Conservation (phyloP, 35 echinoderm and acorn worm genomes). For the Apostichopus californicus region DNA sequence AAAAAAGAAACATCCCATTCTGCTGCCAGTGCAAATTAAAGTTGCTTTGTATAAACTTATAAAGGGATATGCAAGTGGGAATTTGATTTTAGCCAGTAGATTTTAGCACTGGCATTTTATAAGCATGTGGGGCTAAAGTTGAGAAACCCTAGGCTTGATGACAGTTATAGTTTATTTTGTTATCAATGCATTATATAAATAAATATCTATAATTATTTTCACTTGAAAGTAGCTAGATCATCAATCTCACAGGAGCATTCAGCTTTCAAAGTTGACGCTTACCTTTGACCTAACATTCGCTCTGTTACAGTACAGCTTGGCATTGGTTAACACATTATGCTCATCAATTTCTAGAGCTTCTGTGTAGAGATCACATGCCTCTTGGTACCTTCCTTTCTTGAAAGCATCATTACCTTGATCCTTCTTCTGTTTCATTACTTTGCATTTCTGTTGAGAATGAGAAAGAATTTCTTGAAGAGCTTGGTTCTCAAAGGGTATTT, state of each 20-base stretch:
- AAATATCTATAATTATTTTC: too few relatives aligned
- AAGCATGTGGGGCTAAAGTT: too few relatives aligned
- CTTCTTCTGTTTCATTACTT: conserved; percentile 84
- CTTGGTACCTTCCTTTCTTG: conserved; percentile 71
- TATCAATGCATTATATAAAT: too few relatives aligned
- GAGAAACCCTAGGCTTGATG: conserved; percentile 58
- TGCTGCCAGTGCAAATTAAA: too few relatives aligned
- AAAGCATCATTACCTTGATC: conserved; percentile 91
- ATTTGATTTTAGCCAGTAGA: too few relatives aligned
- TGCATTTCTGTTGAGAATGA: conserved; percentile 89
- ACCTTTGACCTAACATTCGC: conserved; percentile 89
- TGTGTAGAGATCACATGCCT: conserved; percentile 85
- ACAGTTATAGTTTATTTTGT: conserved; percentile 2
- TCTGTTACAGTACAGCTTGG: conserved; percentile 94
- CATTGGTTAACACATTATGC: conserved; percentile 92
- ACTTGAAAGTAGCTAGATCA: too few relatives aligned
- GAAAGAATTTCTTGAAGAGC: not conserved
- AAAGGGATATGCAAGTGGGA: too few relatives aligned
- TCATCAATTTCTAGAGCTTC: conserved; percentile 85
- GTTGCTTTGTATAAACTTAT: too few relatives aligned
- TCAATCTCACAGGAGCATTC: too few relatives aligned
- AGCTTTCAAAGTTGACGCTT: not conserved
- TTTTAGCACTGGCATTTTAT: too few relatives aligned
- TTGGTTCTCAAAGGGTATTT: too few relatives aligned
- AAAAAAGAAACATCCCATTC: too few relatives aligned